Evolutionary conservation across 2,797 vertebrate genomes (phyloP).

Genomic region (Eutrigla gurnardus): DNA sequence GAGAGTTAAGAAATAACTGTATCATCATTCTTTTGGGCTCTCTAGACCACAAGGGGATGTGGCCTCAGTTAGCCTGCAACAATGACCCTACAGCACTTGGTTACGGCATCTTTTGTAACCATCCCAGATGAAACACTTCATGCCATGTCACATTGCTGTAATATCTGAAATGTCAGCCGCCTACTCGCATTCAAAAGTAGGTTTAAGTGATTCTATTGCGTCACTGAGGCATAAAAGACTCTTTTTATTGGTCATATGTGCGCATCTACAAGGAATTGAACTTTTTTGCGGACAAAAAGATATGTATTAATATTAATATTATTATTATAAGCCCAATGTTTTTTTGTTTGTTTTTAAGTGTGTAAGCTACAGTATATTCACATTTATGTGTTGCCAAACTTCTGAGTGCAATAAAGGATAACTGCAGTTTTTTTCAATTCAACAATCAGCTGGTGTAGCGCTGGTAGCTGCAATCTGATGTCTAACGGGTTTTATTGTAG

Average conservation of each 20-base stretch:
- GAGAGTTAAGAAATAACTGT: not conserved
- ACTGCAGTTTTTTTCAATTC: not conserved
- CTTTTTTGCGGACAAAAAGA: not conserved
- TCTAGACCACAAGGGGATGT: not conserved
- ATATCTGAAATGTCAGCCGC: slow-evolving; percentile 19
- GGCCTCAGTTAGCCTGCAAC: slow-evolving; percentile 9
- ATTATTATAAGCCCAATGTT: too few relatives aligned
- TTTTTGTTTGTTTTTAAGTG: not conserved
- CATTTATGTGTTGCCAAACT: not conserved
- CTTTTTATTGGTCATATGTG: not conserved
- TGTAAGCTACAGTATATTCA: not conserved
- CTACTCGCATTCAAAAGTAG: slow-evolving; percentile 7
- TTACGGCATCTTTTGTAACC: slow-evolving; percentile 27
- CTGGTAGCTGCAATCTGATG: not conserved
- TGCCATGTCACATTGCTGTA: slow-evolving; percentile 27
- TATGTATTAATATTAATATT: too few relatives aligned
- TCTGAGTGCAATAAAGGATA: not conserved
- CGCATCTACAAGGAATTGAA: not conserved
- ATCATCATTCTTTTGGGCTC: not conserved
- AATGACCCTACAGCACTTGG: slow-evolving; percentile 4
- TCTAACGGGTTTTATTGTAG: not conserved
- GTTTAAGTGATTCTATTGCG: not conserved
- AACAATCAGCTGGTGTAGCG: not conserved
- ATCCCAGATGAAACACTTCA: slow-evolving; percentile 28
- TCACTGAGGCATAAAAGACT: not conserved